phyloP scores from a whole-genome alignment of 2,888 invertebrate genomes.

The Synanthedon vespiformis region DNA sequence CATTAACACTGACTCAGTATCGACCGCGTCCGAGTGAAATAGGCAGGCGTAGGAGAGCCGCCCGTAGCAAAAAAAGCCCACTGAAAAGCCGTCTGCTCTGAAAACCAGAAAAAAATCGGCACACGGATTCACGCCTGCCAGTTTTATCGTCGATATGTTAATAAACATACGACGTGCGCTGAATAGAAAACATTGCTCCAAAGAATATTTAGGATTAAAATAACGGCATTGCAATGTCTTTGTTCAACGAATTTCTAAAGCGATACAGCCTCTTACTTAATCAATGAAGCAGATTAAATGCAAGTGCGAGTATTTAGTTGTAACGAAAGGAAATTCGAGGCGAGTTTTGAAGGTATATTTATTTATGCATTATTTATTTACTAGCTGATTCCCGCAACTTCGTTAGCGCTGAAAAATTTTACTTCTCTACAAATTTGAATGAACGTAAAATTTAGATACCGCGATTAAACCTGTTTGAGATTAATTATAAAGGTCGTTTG shows the following conservation, averaged over 20 bases:
- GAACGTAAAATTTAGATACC: no score
- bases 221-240: neutral
- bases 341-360: no score
- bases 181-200: constrained; percentile 40
- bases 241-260: neutral
- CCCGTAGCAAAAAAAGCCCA: constrained; percentile 30
- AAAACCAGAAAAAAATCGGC: constrained; percentile 47
- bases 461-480: no score
- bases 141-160: constrained; percentile 61
- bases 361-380: no score
- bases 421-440: no score
- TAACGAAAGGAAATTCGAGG: no score
- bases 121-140: constrained; percentile 40
- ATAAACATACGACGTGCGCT: constrained; percentile 56
- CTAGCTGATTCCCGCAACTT: no score
- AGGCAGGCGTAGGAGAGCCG: constrained; percentile 16
- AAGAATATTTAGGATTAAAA: neutral
- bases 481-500: no score
- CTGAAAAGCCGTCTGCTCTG: constrained; percentile 44
- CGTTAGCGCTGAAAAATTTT: no score
- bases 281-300: no score
- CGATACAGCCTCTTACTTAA: no score
- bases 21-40: constrained; percentile 18
- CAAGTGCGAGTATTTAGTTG: no score
- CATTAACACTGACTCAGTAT: constrained; percentile 17